Conservation (phyloP, 2,888 invertebrate genomes). For the Listrodromus nycthemerus region DNA sequence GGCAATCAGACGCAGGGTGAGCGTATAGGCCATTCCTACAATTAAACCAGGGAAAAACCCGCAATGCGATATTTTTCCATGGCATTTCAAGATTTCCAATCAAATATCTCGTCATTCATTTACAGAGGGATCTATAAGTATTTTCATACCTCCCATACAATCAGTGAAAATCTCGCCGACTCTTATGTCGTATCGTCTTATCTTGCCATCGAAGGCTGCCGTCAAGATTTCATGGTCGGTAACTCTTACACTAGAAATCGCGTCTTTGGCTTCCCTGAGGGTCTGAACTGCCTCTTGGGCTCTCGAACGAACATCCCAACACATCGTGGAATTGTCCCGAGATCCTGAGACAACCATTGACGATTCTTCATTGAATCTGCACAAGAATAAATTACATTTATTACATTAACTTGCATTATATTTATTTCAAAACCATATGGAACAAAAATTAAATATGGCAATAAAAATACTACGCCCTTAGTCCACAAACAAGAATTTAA, state of each 20-base stretch:
- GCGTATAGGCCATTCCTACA: too few species aligned
- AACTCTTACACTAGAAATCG: conserved; percentile 91
- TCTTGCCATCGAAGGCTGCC: conserved; percentile 94
- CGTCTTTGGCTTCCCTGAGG: conserved; percentile 97
- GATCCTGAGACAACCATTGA: conserved; percentile 96
- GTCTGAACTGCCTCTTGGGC: conserved; percentile 91
- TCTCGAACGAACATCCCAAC: conserved; percentile 93
- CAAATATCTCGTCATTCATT: too few species aligned
- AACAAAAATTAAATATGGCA: not conserved
- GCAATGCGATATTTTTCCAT: too few species aligned
- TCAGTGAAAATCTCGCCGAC: conserved; percentile 93
- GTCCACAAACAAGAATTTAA: too few species aligned
- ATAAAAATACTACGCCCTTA: not conserved
- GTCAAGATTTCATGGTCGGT: conserved; percentile 96
- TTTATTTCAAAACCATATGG: not conserved
- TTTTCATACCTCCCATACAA: conserved; percentile 90
- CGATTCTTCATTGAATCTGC: conserved; percentile 97
- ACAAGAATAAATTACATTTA: not conserved
- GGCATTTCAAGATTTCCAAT: too few species aligned
- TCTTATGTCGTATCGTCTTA: conserved; percentile 96
- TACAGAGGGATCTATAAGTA: not conserved
- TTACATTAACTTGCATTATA: not conserved
- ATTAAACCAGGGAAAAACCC: too few species aligned
- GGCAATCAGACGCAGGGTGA: too few species aligned
- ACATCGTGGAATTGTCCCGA: conserved; percentile 95